Base-by-base conservation (phyloP, 2,113 vertebrate genomes). In the Probosciger aterrimus region DNA sequence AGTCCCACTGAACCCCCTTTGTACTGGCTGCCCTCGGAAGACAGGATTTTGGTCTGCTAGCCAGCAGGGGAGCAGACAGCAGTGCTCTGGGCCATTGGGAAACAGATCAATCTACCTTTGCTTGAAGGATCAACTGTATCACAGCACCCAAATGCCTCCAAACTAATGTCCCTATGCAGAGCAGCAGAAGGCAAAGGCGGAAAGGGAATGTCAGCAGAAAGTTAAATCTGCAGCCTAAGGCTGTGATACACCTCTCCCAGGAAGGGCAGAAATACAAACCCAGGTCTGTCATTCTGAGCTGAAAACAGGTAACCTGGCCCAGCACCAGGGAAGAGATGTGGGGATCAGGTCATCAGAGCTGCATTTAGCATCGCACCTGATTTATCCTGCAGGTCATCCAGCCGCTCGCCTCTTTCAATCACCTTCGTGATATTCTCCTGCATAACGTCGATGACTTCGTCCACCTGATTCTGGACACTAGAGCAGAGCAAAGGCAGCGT, bases 371-470 rank as follows among this genome's bases (percentile, higher is more conserved):
- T 92, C 60, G 86, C 97, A 99, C 99, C 99, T 97, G 99, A 99
- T 97, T 99, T 99, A 98, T 99, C 99, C 96, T 99, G 99, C 84
- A 99, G 98, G 95, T 99, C 99, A 65, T 99, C 99, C 91, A 99
- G 98, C 60, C 99, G 98, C 96, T 99, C 99, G 44, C 99, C 99
- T 92, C 99, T 98, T 95, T 99, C 99, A 31, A 99, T 99, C 97
- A 99, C 99, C 97, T 99, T 99, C 23, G 99, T 99, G 97, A 99
- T 99, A 97, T 99, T 99, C 97, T 99, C 99, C 98, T 99, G 99
- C 99, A 99, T 99, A 92, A 99, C 99, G 12, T 99, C 99, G 30
- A 99, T 99, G 90, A 99, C 99, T 97, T 99, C 99, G 17, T 99
- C 99, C 82, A 99, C 99, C 97, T 99, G 99, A 94, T 99, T 99